These are phyloP conservation scores for Silurus lanzhouensis DNA, from an alignment of 2,797 vertebrate species.

Conservation along the genomic window DNA sequence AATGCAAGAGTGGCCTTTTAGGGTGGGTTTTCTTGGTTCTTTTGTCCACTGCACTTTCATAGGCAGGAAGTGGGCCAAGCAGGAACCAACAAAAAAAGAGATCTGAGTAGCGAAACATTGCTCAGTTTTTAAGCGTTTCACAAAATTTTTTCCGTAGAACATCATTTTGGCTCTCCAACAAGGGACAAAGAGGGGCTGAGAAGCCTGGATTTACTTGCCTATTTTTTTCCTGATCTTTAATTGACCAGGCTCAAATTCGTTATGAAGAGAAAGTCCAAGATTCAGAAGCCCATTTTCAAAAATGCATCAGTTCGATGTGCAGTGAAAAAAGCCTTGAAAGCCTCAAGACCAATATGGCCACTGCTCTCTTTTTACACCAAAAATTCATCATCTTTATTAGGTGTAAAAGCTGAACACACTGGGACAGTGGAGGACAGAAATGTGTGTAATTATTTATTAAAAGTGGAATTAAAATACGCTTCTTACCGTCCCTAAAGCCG, in stretches of 20 bases:
- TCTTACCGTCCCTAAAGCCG: conserved; percentile 48
- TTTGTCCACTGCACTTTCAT: conserved; percentile 17
- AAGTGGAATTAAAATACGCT: not conserved
- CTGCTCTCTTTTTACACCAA: conserved; percentile 70
- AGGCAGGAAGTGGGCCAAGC: not conserved
- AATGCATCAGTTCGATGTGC: not conserved
- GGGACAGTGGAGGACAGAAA: not conserved
- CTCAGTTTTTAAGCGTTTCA: not conserved
- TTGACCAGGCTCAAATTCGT: not conserved
- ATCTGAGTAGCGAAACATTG: not conserved
- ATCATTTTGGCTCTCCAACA: no score
- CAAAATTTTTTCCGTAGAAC: no score
- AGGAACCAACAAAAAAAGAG: not conserved
- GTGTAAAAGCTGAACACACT: not conserved
- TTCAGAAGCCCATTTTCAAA: not conserved
- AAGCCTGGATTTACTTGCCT: not conserved
- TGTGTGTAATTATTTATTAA: not conserved
- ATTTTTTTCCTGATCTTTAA: not conserved
- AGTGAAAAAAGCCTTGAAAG: conserved; percentile 9
- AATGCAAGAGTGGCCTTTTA: conserved; percentile 49
- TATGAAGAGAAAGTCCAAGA: not conserved
- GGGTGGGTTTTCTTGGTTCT: not conserved
- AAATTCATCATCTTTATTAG: conserved; percentile 7
- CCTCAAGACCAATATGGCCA: conserved; percentile 55
- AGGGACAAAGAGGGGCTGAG: no score